phyloP scores from a whole-genome alignment of 2,113 vertebrate species.

The Notarius quadriscutis region DNA sequence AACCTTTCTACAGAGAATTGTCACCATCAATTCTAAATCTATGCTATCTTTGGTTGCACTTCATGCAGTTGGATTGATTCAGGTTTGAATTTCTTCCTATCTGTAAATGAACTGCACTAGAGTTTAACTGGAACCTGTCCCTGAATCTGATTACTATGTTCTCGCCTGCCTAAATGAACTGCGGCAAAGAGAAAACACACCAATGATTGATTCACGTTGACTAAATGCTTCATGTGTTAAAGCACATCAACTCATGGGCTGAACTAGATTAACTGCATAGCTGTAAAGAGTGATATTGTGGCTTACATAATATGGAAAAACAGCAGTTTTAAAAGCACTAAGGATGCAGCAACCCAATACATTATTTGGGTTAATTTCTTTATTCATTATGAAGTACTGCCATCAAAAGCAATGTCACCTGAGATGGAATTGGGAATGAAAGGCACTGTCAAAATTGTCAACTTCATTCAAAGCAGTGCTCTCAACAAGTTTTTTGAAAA shows the following conservation, averaged over 20 bases:
- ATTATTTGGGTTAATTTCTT: background rate
- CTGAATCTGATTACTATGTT: background rate
- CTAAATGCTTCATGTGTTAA: background rate
- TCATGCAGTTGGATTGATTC: background rate
- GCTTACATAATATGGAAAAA: background rate
- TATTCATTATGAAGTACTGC: background rate
- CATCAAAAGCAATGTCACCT: background rate
- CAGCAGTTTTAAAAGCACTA: background rate
- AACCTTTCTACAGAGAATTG: background rate
- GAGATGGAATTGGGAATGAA: background rate
- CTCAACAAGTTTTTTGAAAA: background rate
- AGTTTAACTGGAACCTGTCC: background rate
- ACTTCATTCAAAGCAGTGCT: background rate
- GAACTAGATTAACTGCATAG: background rate
- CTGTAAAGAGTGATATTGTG: background rate
- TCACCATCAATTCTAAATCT: background rate
- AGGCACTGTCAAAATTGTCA: constrained; percentile 1
- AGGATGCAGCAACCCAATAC: background rate
- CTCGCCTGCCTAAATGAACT: background rate
- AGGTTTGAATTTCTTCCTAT: background rate
- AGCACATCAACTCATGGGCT: background rate
- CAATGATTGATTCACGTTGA: background rate
- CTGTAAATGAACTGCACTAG: background rate
- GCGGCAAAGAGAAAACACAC: background rate
- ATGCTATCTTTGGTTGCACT: background rate